A percentile compares a stretch with the other conserved stretches of the same genome.
These are phyloP conservation scores for Daktulosphaira vitifoliae DNA, from an alignment of 1,140 invertebrate genomes.

Conservation along the genomic window DNA sequence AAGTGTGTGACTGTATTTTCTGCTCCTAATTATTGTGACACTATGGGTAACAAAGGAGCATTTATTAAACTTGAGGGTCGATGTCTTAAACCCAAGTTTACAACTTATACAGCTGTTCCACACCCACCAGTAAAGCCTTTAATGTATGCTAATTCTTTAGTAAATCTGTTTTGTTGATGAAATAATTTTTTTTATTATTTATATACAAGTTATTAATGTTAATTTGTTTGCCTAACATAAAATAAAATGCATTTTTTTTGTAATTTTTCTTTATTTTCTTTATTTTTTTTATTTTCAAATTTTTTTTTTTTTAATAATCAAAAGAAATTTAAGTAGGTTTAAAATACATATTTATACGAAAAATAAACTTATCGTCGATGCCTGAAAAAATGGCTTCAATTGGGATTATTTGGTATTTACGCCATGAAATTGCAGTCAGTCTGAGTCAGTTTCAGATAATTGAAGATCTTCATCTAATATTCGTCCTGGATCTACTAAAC, in stretches of 20 bases:
- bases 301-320: too few species aligned
- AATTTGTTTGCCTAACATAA: conserved; percentile 23
- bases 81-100: conserved; percentile 81
- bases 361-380: conserved; percentile 12
- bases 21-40: conserved; percentile 99
- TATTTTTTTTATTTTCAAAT: too few species aligned
- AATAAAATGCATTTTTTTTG: conserved; percentile 31
- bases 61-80: conserved; percentile 92
- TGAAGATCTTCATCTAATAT: conserved; percentile 35
- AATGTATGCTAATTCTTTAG: conserved; percentile 32
- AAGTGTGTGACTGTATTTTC: conserved; percentile 95
- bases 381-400: conserved; percentile 5
- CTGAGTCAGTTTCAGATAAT: conserved; percentile 35
- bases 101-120: conserved; percentile 77
- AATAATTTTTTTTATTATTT: conserved; percentile 31
- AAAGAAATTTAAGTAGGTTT: conserved; percentile 31
- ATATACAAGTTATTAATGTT: conserved; percentile 31
- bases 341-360: conserved; percentile 25
- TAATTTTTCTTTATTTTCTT: conserved; percentile 20
- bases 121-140: conserved; percentile 29
- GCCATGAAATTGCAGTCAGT: conserved; percentile 18
- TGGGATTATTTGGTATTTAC: conserved; percentile 24
- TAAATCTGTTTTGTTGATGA: conserved; percentile 19
- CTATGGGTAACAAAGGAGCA: conserved; percentile 96
- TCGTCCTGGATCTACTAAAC: conserved; percentile 35